A percentile compares a stretch with the other conserved stretches of the same genome.
These are phyloP conservation scores for Montipora capricornis DNA, from an alignment of 64 coral and sea anemone species.

Conservation along the genomic window DNA sequence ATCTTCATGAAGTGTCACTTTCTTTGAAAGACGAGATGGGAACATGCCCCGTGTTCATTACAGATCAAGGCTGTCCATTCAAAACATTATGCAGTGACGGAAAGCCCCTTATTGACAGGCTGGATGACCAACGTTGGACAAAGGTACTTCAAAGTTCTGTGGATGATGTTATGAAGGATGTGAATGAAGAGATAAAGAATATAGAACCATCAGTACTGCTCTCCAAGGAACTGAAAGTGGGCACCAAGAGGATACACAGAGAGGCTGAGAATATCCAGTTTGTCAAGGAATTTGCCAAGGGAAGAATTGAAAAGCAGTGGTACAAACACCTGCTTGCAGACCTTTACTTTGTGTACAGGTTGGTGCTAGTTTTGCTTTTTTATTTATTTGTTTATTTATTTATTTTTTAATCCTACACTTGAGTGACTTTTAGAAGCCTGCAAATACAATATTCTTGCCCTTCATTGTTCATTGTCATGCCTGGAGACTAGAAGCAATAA, in stretches of 20 bases:
- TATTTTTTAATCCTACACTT: background rate
- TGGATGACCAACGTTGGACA: conserved; percentile 82
- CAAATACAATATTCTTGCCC: too few relatives aligned
- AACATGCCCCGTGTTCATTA: conserved; percentile 88
- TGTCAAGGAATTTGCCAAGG: conserved; percentile 88
- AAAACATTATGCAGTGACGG: conserved; percentile 98
- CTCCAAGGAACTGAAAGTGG: conserved; percentile 88
- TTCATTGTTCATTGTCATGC: too few relatives aligned
- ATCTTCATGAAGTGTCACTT: conserved; percentile 79
- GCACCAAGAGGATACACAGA: conserved; percentile 81
- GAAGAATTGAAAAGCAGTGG: conserved; percentile 77
- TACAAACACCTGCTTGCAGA: conserved; percentile 88
- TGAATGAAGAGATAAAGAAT: conserved; percentile 64
- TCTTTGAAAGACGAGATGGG: conserved; percentile 87
- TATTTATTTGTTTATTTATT: background rate
- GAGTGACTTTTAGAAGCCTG: too few relatives aligned
- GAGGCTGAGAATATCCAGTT: conserved; percentile 92
- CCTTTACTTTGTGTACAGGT: conserved; percentile 95
- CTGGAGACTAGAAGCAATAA: too few relatives aligned
- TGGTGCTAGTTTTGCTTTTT: conserved; percentile 2
- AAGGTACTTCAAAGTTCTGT: conserved; percentile 69
- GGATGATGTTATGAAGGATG: conserved; percentile 47
- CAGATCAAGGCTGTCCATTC: conserved; percentile 89
- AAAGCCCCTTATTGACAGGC: conserved; percentile 84
- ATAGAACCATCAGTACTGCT: conserved; percentile 74